phyloP scores from a whole-genome alignment of 2,113 vertebrate species.

The Pollimyrus isidori region DNA sequence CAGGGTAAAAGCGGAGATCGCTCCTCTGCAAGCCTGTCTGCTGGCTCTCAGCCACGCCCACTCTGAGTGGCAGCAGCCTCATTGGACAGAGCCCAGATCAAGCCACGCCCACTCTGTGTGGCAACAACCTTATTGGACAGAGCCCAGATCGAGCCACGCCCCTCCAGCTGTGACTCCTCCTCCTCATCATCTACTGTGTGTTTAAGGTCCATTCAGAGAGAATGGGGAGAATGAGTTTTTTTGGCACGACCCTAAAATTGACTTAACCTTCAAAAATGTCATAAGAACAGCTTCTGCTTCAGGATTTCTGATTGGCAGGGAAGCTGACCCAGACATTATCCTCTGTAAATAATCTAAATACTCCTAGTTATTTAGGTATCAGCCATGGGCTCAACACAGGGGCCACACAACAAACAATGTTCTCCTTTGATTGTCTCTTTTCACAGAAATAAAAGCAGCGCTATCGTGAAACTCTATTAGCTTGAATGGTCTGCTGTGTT shows the following conservation, averaged over 20 bases:
- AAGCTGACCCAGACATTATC: neutral
- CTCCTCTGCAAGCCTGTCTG: neutral
- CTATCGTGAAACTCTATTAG: neutral
- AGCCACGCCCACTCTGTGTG: neutral
- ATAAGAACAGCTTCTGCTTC: neutral
- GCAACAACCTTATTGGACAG: neutral
- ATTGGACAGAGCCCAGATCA: neutral
- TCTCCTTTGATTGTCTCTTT: neutral
- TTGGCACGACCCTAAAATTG: neutral
- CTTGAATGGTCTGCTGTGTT: neutral
- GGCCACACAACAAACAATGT: neutral
- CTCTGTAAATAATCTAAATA: neutral
- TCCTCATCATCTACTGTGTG: neutral
- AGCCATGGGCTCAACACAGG: neutral
- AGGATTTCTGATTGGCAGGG: neutral
- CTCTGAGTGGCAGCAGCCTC: neutral
- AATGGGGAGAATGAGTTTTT: neutral
- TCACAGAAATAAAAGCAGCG: neutral
- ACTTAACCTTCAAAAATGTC: neutral
- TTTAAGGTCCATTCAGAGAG: neutral
- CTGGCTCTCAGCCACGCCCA: neutral
- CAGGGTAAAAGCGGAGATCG: neutral
- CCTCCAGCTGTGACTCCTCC: neutral
- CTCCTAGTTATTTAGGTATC: neutral
- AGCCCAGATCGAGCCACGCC: neutral